Evolutionary conservation across 2,888 invertebrate species (phyloP), one percentile per base, ranked within the genome.

Genomic region (Sabatieria punctata): DNA sequence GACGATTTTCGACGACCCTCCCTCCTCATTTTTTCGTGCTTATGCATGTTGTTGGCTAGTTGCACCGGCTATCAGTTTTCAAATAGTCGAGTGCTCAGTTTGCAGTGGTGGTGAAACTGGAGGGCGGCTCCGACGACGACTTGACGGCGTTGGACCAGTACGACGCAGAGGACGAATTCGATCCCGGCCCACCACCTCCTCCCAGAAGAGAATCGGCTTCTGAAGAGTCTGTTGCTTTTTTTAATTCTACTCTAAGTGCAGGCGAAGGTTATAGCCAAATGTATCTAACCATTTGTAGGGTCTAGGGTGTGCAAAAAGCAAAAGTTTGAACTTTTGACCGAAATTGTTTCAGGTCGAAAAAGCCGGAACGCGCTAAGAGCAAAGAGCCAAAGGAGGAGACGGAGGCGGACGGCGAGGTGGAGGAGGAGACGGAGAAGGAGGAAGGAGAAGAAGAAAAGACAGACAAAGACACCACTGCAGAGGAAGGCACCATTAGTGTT

Each of bases 41-140:
- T n/a, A n/a, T n/a, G n/a, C n/a, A n/a, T n/a, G n/a, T n/a, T n/a
- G n/a, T n/a, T n/a, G n/a, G n/a, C n/a, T n/a, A n/a, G n/a, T n/a
- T n/a, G n/a, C n/a, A n/a, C n/a, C n/a, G n/a, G n/a, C n/a, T n/a
- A n/a, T n/a, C n/a, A n/a, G n/a, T n/a, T n/a, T n/a, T n/a, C n/a
- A n/a, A n/a, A n/a, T n/a, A n/a, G n/a, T n/a, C n/a, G n/a, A n/a
- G n/a, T n/a, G n/a, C n/a, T n/a, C n/a, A 11, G n/a, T 13, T 60
- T 59, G n/a, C 54, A 46, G 91, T 88, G 37, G 95, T 97, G 4
- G 88, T 97, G 52, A 84, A 86, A 66, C 72, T 97, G 38, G 95
- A 97, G 70, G 95, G 91, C 37, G 75, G 74, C 4, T 62, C 63
- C 18, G 73, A 74, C 50, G 82, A 83, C 58, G 93, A 93, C 69